Evolutionary conservation across 1,140 invertebrate species (phyloP).

Genomic region (Brachionus manjavacas): DNA sequence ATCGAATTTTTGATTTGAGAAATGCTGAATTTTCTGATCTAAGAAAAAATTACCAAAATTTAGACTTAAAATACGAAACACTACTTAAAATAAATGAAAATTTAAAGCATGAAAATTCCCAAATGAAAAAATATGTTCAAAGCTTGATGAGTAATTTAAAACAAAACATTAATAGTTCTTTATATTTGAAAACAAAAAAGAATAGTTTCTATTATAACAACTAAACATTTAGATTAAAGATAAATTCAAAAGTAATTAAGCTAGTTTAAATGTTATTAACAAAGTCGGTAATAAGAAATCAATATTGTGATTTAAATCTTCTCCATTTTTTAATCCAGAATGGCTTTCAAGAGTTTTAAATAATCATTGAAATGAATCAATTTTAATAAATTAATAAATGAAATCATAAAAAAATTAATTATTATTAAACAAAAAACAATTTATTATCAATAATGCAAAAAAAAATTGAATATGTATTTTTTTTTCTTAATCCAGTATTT

Average conservation of each 20-base stretch:
- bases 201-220: not conserved
- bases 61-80: constrained; percentile 16
- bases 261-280: too few relatives aligned
- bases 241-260: not conserved
- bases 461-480: too few relatives aligned
- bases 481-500: too few relatives aligned
- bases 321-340: too few relatives aligned
- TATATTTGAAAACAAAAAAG: not conserved
- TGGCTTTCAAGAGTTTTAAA: too few relatives aligned
- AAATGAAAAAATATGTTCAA: not conserved
- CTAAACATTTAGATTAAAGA: not conserved
- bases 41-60: not conserved
- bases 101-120: not conserved
- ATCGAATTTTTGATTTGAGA: not conserved
- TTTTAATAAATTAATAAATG: too few relatives aligned
- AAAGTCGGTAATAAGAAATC: too few relatives aligned
- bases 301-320: too few relatives aligned
- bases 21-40: not conserved
- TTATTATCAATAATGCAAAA: too few relatives aligned
- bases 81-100: constrained; percentile 8
- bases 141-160: not conserved
- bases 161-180: not conserved
- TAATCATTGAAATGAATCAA: too few relatives aligned
- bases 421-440: too few relatives aligned
- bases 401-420: too few relatives aligned